Percentiles rank a stretch among this genome's conserved stretches.
Evolutionary conservation across 2,113 vertebrate genomes (phyloP).

Genomic region (Etheostoma spectabile): DNA sequence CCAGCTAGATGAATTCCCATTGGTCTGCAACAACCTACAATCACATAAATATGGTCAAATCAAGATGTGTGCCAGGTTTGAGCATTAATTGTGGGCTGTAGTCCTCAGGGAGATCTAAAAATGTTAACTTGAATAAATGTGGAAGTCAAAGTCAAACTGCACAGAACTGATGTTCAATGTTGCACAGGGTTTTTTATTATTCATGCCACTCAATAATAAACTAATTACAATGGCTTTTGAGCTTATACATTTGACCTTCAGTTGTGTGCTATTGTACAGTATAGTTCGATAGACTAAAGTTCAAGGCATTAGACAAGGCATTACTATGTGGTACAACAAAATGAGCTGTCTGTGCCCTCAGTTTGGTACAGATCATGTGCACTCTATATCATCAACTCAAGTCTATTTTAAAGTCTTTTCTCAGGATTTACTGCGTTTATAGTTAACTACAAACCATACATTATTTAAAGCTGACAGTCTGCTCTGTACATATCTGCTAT

Average conservation of each 20-base stretch:
- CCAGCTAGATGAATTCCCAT: slow-evolving; percentile 21
- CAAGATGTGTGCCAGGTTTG: slow-evolving; percentile 12
- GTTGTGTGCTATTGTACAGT: not conserved
- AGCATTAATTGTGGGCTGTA: not conserved
- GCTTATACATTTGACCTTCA: not conserved
- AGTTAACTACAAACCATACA: not conserved
- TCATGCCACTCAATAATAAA: not conserved
- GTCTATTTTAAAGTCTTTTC: slow-evolving; percentile 12
- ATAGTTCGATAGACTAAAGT: not conserved
- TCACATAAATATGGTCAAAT: slow-evolving; percentile 24
- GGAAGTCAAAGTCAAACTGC: not conserved
- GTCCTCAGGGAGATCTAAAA: not conserved
- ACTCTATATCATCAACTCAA: not conserved
- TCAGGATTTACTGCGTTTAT: not conserved
- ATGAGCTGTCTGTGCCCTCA: slow-evolving; percentile 11
- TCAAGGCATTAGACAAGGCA: slow-evolving; percentile 6
- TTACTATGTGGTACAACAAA: slow-evolving; percentile 16
- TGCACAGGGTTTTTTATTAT: not conserved
- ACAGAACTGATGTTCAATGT: not conserved
- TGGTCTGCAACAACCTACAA: not conserved
- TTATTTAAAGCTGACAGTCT: not conserved
- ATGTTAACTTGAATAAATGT: not conserved
- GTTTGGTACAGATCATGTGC: not conserved
- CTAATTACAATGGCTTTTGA: slow-evolving; percentile 3
- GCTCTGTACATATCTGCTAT: not conserved